Base-by-base conservation (phyloP, 1,140 invertebrate genomes). In the Cyclina sinensis region DNA sequence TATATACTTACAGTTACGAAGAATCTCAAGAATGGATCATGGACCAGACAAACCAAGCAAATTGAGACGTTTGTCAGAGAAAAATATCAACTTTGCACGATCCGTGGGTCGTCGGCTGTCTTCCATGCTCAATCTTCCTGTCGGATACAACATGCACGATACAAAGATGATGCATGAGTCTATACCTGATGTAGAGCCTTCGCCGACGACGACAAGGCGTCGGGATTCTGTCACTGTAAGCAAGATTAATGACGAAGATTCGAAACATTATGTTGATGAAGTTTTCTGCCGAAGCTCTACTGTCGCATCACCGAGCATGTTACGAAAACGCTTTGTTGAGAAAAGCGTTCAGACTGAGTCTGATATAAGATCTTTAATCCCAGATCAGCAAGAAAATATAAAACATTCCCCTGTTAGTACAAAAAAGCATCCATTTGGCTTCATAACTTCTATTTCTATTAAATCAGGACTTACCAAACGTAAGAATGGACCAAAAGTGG, bases 141-240 rank as follows among this genome's bases (percentile, higher is more conserved):
- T 80, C 30, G 85, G 85, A 0, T 87, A 87, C 46, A 70, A 80
- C 59, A 70, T 87, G 74, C 48, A 32, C 21, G 74, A 80, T 16
- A 54, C 24, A 14, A 79, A 80, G 9, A 86, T 86, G 84, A 68
- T 70, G 51, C 70, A 80, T 24, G 51, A 51, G 11, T 39, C 24
- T 14, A 73, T 73, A 2, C 59, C 62, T 7, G 59, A 68, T 30
- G 27, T n/a, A 11, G 74, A 79, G 9, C 27, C 46, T 12, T 48
- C 85, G 24, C 85, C 85, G 30, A 27, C 48, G 24, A 68, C 43
- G 12, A 87, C 48, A 51, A 4, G 85, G 14, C 43, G 43, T 43
- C 85, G 85, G 18, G 85, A 87, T 62, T 87, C 74, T 18, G 85
- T 87, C 35, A 87, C 85, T 14, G 85, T 87, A 87, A 87, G 85